Evolutionary conservation across 2,113 vertebrate genomes (phyloP), one percentile per base, ranked within the genome.

Genomic region (Bostrychus sinensis): DNA sequence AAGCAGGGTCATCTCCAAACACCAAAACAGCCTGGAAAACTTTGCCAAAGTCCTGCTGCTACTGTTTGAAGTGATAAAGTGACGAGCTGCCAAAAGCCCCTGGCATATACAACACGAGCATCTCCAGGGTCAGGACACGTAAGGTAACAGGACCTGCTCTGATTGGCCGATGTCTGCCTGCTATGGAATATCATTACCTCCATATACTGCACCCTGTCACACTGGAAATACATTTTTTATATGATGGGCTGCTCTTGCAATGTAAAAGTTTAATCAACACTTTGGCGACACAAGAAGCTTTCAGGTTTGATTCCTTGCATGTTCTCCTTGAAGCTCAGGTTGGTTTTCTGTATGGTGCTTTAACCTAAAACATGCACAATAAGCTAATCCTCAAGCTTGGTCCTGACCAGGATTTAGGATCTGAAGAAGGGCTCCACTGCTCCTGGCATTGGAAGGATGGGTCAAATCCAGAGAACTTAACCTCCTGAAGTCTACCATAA

Each of bases 211-310:
- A 25, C 22, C 10, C 45, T 48, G 22, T 8, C 30, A 32, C 30
- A 32, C 5, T 32, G 30, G 30, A 12, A 25, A 22, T 25, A 25
- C 11, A 14, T 4, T 7, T 25, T 25, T 1, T 5, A 25, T 25
- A 22, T 25, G 45, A 25, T n/a, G 25, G 14, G 48, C 48, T 51
- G 25, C 48, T 28, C 25, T 3, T 28, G 48, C n/a, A 28, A 48
- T 48, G 45, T 48, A 20, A 45, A 51, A 51, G 4, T 28, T 51
- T 26, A 25, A 48, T 48, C 45, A 45, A 20, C 42, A 45, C 42
- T 19, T 20, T 45, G 42, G 12, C 42, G 9, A 45, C 42, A 43
- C n/a, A n/a, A n/a, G n/a, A n/a, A n/a, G n/a, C n/a, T n/a, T n/a
- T n/a, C n/a, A n/a, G n/a, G n/a, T n/a, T n/a, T n/a, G n/a, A n/a